Conservation (phyloP, 2,113 vertebrate species). For the Clarias magur region DNA sequence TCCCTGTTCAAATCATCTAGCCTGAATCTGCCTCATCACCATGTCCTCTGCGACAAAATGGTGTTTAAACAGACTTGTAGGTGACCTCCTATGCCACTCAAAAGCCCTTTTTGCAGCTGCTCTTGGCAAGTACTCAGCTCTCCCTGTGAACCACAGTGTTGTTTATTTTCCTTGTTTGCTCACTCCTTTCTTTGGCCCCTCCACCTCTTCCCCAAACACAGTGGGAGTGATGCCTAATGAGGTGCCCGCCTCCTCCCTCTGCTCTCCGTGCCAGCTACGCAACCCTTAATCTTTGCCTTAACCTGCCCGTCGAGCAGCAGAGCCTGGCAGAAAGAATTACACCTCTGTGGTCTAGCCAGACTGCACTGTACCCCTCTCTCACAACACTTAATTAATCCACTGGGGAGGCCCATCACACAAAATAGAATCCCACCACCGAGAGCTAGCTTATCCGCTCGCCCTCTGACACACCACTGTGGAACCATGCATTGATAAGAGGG, state of each 20-base stretch:
- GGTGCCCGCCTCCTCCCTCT: constrained; percentile 47
- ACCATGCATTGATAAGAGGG: constrained; percentile 29
- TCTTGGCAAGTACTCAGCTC: constrained; percentile 31
- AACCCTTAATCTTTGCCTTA: constrained; percentile 65
- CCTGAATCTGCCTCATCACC: background rate
- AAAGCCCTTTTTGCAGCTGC: constrained; percentile 14
- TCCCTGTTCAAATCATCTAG: background rate
- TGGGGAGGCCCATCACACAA: constrained; percentile 53
- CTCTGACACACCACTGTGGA: constrained; percentile 34
- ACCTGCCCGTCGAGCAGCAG: constrained; percentile 54
- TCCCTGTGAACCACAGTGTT: constrained; percentile 25
- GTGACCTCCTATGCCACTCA: constrained; percentile 26
- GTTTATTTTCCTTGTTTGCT: constrained; percentile 46
- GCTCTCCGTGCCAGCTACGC: constrained; percentile 51
- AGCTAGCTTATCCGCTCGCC: constrained; percentile 26
- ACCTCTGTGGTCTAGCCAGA: constrained; percentile 52
- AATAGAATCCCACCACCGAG: constrained; percentile 55
- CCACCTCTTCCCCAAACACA: constrained; percentile 34
- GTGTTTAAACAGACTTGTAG: constrained; percentile 15
- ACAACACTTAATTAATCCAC: constrained; percentile 62
- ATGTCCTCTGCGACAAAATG: constrained; percentile 12
- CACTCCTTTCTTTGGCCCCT: constrained; percentile 13
- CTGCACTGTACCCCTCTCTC: constrained; percentile 51
- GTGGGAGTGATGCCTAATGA: constrained; percentile 59
- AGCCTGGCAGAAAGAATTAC: constrained; percentile 57